These are phyloP conservation scores for Proctacanthus coquilletti DNA, from an alignment of 1,140 invertebrate species.

Conservation along the genomic window DNA sequence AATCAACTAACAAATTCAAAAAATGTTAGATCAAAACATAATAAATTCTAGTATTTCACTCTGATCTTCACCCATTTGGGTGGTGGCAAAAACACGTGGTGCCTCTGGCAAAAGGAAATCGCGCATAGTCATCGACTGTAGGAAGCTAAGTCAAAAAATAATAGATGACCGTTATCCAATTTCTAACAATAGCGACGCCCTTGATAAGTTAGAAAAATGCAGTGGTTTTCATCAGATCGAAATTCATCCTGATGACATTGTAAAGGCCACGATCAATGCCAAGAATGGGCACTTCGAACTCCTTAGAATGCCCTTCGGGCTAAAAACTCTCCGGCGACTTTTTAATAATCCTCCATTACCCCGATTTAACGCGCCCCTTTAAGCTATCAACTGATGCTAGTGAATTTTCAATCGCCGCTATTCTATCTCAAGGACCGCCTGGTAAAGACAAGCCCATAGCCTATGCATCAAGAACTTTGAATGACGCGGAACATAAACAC, in stretches of 20 bases:
- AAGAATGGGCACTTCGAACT: constrained; percentile 12
- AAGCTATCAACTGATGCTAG: constrained; percentile 13
- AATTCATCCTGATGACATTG: constrained; percentile 15
- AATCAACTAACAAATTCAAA: no score
- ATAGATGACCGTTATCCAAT: constrained; percentile 34
- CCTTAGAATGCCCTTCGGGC: constrained; percentile 11
- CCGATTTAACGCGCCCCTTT: not conserved
- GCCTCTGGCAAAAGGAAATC: no score
- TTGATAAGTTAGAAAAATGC: no score
- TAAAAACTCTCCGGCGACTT: constrained; percentile 13
- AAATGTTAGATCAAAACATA: no score
- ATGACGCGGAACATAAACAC: constrained; percentile 28
- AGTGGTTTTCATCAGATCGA: constrained; percentile 34
- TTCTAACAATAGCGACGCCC: constrained; percentile 29
- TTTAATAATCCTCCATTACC: constrained; percentile 17
- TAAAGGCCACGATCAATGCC: constrained; percentile 30
- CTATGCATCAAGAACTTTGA: constrained; percentile 27
- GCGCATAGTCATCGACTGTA: no score
- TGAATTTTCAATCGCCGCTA: constrained; percentile 13
- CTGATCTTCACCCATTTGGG: no score
- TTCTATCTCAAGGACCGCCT: constrained; percentile 17
- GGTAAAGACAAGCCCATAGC: constrained; percentile 17
- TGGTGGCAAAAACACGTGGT: no score
- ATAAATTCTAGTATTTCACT: no score
- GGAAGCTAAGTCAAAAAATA: constrained; percentile 28